phyloP scores from a whole-genome alignment of 2,113 vertebrate species.

The Halcyon malimbica region DNA sequence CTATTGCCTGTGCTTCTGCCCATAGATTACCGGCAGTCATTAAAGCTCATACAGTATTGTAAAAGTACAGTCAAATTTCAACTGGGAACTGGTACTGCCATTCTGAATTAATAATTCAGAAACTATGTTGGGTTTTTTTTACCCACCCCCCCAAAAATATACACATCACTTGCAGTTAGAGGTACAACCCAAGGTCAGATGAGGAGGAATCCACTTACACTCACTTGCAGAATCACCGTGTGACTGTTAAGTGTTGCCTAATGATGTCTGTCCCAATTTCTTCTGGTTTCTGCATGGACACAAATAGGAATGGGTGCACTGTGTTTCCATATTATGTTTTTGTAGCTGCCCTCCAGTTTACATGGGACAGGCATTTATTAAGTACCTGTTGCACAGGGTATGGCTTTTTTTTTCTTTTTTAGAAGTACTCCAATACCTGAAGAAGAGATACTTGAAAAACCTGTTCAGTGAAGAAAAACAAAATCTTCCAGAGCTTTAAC shows the following conservation, averaged over 20 bases:
- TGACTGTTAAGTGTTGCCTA: not conserved
- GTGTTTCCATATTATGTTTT: fast-evolving
- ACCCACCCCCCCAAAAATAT: not conserved
- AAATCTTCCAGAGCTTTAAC: not conserved
- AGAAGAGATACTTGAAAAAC: not conserved
- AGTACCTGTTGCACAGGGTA: not conserved
- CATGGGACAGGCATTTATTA: not conserved
- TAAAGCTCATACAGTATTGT: not conserved
- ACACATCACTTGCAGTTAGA: fast-evolving
- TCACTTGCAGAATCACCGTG: not conserved
- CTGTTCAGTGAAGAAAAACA: not conserved
- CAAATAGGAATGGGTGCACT: not conserved
- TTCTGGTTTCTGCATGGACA: not conserved
- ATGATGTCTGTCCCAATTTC: not conserved
- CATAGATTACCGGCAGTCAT: not conserved
- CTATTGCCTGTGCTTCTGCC: not conserved
- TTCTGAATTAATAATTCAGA: not conserved
- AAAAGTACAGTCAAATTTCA: not conserved
- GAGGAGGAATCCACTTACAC: not conserved
- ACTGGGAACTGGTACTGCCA: not conserved
- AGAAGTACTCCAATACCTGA: not conserved
- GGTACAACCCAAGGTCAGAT: not conserved
- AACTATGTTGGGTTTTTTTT: not conserved
- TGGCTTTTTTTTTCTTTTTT: not conserved
- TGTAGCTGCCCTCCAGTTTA: not conserved